Percentiles rank a stretch among this genome's conserved stretches.
Evolutionary conservation across 1,140 invertebrate species (phyloP).

Genomic region (Globodera ellingtonae): DNA sequence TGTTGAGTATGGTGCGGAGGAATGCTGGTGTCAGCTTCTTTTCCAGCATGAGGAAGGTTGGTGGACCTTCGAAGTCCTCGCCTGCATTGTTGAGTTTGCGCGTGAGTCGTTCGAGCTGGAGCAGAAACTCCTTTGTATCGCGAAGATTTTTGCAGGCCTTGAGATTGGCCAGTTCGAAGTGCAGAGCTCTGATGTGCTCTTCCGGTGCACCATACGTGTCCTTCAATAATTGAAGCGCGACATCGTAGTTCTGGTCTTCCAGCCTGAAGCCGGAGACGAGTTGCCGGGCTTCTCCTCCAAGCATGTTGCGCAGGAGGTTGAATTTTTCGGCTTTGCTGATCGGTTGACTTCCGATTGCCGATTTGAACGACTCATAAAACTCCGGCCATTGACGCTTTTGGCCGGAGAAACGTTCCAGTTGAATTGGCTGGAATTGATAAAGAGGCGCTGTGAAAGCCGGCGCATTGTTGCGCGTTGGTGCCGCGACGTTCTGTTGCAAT

Average conservation of each 20-base stretch:
- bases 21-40: conserved; percentile 7
- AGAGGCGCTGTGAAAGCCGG: neutral
- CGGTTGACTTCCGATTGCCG: neutral
- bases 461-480: neutral
- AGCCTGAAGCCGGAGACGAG: neutral
- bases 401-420: too few relatives aligned
- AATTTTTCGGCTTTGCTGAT: neutral
- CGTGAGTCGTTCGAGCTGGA: neutral
- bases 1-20: conserved; percentile 3
- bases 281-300: neutral
- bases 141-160: neutral
- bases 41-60: neutral
- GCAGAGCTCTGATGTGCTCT: neutral
- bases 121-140: conserved; percentile 1
- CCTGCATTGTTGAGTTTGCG: neutral
- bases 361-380: neutral
- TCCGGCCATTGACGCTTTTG: neutral
- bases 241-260: conserved; percentile 2
- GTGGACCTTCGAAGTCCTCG: neutral
- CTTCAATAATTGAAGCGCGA: neutral
- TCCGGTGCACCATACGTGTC: neutral
- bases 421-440: neutral
- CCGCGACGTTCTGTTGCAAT: neutral
- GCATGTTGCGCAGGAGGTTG: neutral
- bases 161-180: neutral